Evolutionary conservation across 2,888 invertebrate species (phyloP), one percentile per base, ranked within the genome.

Genomic region (Altica lythri): DNA sequence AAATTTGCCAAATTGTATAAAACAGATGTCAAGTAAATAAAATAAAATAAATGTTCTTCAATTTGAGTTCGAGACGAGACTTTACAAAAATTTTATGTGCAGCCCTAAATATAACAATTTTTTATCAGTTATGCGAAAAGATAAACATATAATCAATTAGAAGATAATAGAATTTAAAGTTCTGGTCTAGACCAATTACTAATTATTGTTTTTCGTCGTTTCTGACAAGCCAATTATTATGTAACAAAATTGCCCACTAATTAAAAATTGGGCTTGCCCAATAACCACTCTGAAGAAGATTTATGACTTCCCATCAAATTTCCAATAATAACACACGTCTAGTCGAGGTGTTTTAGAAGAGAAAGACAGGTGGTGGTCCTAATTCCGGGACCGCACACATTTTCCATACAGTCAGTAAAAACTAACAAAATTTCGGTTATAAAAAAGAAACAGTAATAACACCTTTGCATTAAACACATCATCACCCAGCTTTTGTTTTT

Each of bases 391-490:
- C 60, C 62, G 50, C 62, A 62, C 61, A 55, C 57, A 54, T 47
- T 59, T 57, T 53, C 51, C 59, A 53, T 53, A 54, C 59, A 46
- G 16, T 53, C 42, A 47, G 50, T 52, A 56, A 58, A 62, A 62
- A 57, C 61, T 45, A 54, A 59, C 61, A 48, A 55, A 54, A 51
- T 54, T 57, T 59, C 57, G 54, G 60, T 53, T 59, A 60, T 14
- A 40, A 40, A 22, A 40, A 60, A 63, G 60, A 56, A 59, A 52
- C 46, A 53, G 55, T 66, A 67, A 67, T 65, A 62, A 65, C 64
- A 68, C 59, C 63, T 67, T 65, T 52, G 60, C 56, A 53, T 60
- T 64, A 63, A 60, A 59, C 59, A 61, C 57, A 63, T 63, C 63
- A 63, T 62, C 61, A 58, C 60, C 48, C 45, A 45, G 53, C 55